These are phyloP conservation scores for Schlechtendalia chinensis DNA, from an alignment of 1,140 invertebrate species.

Conservation along the genomic window DNA sequence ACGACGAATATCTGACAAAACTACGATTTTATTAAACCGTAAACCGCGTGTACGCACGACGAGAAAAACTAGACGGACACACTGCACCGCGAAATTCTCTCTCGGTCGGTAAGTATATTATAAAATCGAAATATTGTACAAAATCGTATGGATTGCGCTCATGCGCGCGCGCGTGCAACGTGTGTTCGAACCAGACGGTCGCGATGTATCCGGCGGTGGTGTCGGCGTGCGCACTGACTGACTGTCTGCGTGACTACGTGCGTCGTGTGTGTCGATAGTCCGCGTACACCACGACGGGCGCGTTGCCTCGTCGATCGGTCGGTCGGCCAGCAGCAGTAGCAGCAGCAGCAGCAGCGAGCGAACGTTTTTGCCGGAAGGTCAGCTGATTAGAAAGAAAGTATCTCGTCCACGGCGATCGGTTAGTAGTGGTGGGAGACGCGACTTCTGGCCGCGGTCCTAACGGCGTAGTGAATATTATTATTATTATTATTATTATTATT, in stretches of 20 bases:
- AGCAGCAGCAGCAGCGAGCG: not conserved
- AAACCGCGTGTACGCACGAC: not conserved
- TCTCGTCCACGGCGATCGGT: not conserved
- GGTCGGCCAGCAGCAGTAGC: not conserved
- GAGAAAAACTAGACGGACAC: not conserved
- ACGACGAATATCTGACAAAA: no score
- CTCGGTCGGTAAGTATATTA: not conserved
- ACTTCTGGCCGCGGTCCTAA: no score
- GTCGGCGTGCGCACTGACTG: constrained; percentile 23
- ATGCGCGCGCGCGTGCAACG: not conserved
- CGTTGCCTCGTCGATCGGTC: not conserved
- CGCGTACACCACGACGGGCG: not conserved
- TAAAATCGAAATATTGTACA: not conserved
- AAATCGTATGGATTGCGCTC: not conserved
- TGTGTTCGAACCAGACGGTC: constrained; percentile 9
- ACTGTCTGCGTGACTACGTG: constrained; percentile 12
- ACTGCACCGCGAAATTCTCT: not conserved
- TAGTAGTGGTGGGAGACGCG: constrained; percentile 12
- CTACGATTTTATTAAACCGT: no score
- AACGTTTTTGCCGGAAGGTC: constrained; percentile 47
- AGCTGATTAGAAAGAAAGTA: constrained; percentile 50
- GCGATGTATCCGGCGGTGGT: not conserved
- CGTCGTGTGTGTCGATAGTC: not conserved
- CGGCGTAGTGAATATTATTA: not conserved
- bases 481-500: not conserved